Evolutionary conservation across 1,140 invertebrate genomes (phyloP).

Genomic region (Subanguina moxae): DNA sequence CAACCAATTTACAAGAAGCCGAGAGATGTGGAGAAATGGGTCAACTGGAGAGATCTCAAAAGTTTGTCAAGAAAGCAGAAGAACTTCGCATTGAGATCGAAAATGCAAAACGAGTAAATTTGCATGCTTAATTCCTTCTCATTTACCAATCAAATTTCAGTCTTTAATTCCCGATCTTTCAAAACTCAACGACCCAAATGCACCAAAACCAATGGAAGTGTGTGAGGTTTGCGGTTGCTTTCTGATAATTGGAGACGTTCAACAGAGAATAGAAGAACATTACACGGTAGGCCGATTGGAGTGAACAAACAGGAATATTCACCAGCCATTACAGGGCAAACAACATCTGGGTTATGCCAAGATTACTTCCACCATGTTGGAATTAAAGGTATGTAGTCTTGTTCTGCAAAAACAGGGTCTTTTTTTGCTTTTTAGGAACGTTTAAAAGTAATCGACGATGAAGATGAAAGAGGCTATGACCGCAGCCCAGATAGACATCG

Average conservation of each 20-base stretch:
- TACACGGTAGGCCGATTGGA: slow-evolving; percentile 65
- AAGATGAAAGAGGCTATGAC: not conserved
- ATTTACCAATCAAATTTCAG: not conserved
- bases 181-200: slow-evolving; percentile 7
- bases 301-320: not conserved
- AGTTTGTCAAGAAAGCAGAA: slow-evolving; percentile 32
- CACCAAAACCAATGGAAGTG: slow-evolving; percentile 76
- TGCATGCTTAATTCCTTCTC: slow-evolving; percentile 2
- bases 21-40: slow-evolving; percentile 24
- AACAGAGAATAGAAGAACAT: slow-evolving; percentile 94
- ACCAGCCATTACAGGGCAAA: slow-evolving; percentile 75
- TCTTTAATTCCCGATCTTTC: not conserved
- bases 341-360: slow-evolving; percentile 86
- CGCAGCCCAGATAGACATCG: not conserved
- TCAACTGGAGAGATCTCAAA: slow-evolving; percentile 35
- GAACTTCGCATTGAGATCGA: slow-evolving; percentile 31
- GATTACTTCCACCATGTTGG: slow-evolving; percentile 65
- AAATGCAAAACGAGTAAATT: slow-evolving; percentile 23
- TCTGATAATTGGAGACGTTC: slow-evolving; percentile 90
- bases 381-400: slow-evolving; percentile 26
- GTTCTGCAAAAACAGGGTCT: not conserved
- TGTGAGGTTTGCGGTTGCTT: slow-evolving; percentile 97
- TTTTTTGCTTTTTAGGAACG: not conserved
- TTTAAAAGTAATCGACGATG: not conserved
- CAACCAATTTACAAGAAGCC: slow-evolving; percentile 30